These are phyloP conservation scores for Stegostoma tigrinum DNA, from an alignment of 2,113 vertebrate species.

Conservation along the genomic window DNA sequence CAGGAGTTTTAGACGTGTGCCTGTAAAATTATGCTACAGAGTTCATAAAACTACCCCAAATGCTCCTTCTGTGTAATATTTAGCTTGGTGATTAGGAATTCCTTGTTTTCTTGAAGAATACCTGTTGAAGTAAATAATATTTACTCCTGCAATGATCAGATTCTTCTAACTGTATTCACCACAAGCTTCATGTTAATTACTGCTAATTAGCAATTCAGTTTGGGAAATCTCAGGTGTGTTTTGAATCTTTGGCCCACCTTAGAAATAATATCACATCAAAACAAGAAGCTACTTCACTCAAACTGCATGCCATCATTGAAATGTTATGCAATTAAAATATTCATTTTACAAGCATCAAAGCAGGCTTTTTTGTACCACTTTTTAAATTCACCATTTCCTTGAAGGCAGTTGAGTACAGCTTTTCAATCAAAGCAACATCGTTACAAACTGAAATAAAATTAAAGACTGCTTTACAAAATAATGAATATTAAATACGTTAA, in stretches of 20 bases:
- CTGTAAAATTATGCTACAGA: not conserved
- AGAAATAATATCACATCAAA: not conserved
- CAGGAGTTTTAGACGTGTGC: no score
- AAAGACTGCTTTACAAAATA: not conserved
- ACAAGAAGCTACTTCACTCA: not conserved
- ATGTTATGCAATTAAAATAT: slow-evolving; percentile 43
- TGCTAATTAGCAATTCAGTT: not conserved
- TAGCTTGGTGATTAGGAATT: not conserved
- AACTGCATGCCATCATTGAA: not conserved
- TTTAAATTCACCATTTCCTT: slow-evolving; percentile 45
- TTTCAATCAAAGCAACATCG: slow-evolving; percentile 47
- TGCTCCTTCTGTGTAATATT: not conserved
- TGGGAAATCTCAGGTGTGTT: slow-evolving; percentile 16
- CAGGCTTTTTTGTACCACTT: slow-evolving; percentile 29
- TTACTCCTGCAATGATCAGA: not conserved
- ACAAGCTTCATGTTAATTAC: slow-evolving; percentile 33
- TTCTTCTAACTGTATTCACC: slow-evolving; percentile 17
- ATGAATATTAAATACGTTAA: slow-evolving; percentile 12
- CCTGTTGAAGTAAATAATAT: not conserved
- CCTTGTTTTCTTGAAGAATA: slow-evolving; percentile 9
- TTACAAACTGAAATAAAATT: not conserved
- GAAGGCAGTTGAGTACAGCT: slow-evolving; percentile 47
- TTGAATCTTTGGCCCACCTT: not conserved
- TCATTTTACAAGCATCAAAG: slow-evolving; percentile 44
- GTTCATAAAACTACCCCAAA: not conserved